These are phyloP conservation scores for Eumaeus atala DNA, from an alignment of 1,140 invertebrate genomes.

Conservation along the genomic window DNA sequence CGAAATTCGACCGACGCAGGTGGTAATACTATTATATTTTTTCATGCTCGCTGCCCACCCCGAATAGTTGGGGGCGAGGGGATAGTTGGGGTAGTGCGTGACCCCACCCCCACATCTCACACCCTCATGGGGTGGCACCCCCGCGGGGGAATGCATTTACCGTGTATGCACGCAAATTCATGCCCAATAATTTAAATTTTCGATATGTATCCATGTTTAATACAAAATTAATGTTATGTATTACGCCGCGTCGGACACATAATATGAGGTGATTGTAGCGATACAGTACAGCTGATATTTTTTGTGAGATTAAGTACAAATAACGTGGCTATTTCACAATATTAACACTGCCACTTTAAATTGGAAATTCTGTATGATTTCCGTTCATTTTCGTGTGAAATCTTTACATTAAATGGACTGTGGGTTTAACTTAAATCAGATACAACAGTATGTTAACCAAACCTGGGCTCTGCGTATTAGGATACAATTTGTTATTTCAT, in stretches of 20 bases:
- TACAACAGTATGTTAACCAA: too few relatives aligned
- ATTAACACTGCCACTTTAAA: slow-evolving; percentile 15
- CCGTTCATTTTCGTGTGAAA: too few relatives aligned
- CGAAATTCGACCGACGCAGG: slow-evolving; percentile 55
- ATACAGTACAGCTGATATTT: slow-evolving; percentile 12
- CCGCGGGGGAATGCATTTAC: slow-evolving; percentile 40
- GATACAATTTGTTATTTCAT: too few relatives aligned
- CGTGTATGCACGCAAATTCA: slow-evolving; percentile 65
- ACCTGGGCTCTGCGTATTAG: too few relatives aligned
- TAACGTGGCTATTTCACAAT: slow-evolving; percentile 14
- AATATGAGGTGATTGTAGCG: slow-evolving; percentile 23
- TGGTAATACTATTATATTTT: slow-evolving; percentile 65
- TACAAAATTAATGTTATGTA: slow-evolving; percentile 59
- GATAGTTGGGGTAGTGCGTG: slow-evolving; percentile 53
- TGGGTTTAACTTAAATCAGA: too few relatives aligned
- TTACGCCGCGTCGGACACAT: slow-evolving; percentile 22
- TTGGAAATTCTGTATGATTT: slow-evolving; percentile 1
- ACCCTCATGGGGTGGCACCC: slow-evolving; percentile 20
- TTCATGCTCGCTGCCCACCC: slow-evolving; percentile 56
- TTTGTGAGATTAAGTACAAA: slow-evolving; percentile 16
- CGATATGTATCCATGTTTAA: slow-evolving; percentile 57
- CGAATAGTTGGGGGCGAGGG: slow-evolving; percentile 53
- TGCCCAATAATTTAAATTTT: slow-evolving; percentile 69
- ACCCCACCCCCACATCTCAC: slow-evolving; percentile 30
- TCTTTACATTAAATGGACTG: too few relatives aligned